A percentile compares a stretch with the other conserved stretches of the same genome.
Conservation (phyloP, 2,113 vertebrate genomes). For the Chlamydotis undulata region DNA sequence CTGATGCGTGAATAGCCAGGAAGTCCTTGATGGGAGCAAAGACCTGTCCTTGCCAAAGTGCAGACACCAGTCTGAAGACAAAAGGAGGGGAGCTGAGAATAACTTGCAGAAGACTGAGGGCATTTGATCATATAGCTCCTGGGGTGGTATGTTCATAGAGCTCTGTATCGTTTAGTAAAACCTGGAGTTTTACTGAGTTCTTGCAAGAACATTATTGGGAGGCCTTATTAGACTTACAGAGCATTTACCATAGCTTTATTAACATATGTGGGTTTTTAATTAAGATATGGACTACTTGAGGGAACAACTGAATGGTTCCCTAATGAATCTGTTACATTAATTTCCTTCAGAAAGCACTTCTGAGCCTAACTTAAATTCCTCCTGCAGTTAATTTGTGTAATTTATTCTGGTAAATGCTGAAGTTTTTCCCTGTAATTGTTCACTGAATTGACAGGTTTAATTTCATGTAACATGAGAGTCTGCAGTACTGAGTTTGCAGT, state of each 20-base stretch:
- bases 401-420: slow-evolving; percentile 18
- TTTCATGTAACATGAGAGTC: slow-evolving; percentile 42
- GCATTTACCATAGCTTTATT: slow-evolving; percentile 13
- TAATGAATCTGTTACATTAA: slow-evolving; percentile 30
- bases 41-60: background rate
- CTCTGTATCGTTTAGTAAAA: background rate
- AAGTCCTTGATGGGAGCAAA: background rate
- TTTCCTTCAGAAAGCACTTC: slow-evolving; percentile 52
- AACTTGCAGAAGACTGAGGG: background rate
- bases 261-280: slow-evolving; percentile 41
- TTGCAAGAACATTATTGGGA: background rate
- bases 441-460: slow-evolving; percentile 27
- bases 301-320: slow-evolving; percentile 13
- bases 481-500: background rate
- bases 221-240: background rate
- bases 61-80: background rate
- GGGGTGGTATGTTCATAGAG: background rate
- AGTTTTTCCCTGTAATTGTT: slow-evolving; percentile 16
- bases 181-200: background rate
- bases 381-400: slow-evolving; percentile 35
- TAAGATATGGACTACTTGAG: slow-evolving; percentile 15
- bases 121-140: background rate
- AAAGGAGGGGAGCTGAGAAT: background rate
- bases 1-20: background rate
- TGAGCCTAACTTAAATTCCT: slow-evolving; percentile 36